Percentiles rank a stretch among this genome's conserved stretches.
Conservation (phyloP, 35 echinoderm and acorn worm species). For the Holothuria glaberrima region DNA sequence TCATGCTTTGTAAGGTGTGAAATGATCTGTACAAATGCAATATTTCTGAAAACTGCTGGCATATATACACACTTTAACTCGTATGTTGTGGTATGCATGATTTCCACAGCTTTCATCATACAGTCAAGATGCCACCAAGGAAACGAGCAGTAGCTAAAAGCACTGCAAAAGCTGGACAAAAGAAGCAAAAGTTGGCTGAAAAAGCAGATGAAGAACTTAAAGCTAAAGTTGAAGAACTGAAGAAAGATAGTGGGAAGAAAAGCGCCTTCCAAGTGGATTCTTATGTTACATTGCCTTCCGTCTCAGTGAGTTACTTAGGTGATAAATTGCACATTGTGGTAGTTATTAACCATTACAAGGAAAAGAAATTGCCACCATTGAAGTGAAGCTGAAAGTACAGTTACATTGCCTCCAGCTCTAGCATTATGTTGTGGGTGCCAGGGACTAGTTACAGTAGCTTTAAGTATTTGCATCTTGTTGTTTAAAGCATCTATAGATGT, state of each 20-base stretch:
- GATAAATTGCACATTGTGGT: neutral
- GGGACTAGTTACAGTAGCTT: neutral
- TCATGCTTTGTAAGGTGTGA: too few relatives aligned
- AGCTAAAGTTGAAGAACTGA: slow-evolving; percentile 65
- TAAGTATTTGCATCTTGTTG: too few relatives aligned
- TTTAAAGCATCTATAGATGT: too few relatives aligned
- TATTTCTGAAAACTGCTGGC: too few relatives aligned
- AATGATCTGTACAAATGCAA: too few relatives aligned
- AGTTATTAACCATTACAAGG: neutral
- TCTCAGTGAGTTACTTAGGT: neutral
- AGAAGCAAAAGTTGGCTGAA: slow-evolving; percentile 10
- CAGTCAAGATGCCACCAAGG: slow-evolving; percentile 20
- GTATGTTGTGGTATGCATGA: too few relatives aligned
- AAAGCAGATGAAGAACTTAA: slow-evolving; percentile 67
- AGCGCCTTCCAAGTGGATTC: slow-evolving; percentile 52
- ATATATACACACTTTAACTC: too few relatives aligned
- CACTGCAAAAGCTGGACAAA: neutral
- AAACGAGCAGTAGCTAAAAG: slow-evolving; percentile 5
- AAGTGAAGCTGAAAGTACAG: neutral
- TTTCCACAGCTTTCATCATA: neutral
- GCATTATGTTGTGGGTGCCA: neutral
- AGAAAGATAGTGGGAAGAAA: slow-evolving; percentile 81
- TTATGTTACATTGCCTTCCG: slow-evolving; percentile 1
- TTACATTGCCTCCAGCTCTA: neutral
- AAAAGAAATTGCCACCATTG: neutral